Evolutionary conservation across 2,797 vertebrate genomes (phyloP).

Genomic region (Poeciliopsis paucimaculata): DNA sequence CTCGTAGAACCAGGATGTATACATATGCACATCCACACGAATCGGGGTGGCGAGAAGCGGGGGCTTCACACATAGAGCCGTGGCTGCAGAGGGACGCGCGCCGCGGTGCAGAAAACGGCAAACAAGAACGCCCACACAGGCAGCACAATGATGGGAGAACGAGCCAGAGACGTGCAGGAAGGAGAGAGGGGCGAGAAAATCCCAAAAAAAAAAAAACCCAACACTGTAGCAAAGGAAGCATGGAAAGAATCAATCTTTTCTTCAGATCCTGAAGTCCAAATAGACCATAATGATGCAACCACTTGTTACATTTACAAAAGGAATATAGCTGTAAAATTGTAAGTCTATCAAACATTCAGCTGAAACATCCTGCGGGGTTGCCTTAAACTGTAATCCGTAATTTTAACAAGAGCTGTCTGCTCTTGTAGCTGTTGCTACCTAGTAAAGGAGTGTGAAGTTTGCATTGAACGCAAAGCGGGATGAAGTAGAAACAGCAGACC

Average conservation of each 20-base stretch:
- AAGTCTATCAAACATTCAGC: not conserved
- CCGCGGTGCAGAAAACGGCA: slow-evolving; percentile 16
- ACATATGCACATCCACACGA: slow-evolving; percentile 22
- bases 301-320: not conserved
- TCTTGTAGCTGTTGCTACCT: not conserved
- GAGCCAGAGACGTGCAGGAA: slow-evolving; percentile 19
- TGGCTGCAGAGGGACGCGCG: not conserved
- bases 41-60: slow-evolving; percentile 24
- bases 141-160: slow-evolving; percentile 17
- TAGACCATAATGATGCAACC: not conserved
- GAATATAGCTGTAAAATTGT: not conserved
- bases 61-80: slow-evolving; percentile 24
- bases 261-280: not conserved
- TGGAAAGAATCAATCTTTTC: not conserved
- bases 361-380: not conserved
- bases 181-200: slow-evolving; percentile 13
- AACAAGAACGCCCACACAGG: slow-evolving; percentile 58
- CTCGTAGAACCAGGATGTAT: slow-evolving; percentile 27
- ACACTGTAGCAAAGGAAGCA: not conserved
- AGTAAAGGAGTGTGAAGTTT: not conserved
- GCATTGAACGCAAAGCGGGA: not conserved
- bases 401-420: not conserved
- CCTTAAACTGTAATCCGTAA: not conserved
- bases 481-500: not conserved
- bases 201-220: not conserved